A percentile compares a stretch with the other conserved stretches of the same genome.
These are phyloP conservation scores for Leuciscus waleckii DNA, from an alignment of 2,797 vertebrate genomes.

Conservation along the genomic window DNA sequence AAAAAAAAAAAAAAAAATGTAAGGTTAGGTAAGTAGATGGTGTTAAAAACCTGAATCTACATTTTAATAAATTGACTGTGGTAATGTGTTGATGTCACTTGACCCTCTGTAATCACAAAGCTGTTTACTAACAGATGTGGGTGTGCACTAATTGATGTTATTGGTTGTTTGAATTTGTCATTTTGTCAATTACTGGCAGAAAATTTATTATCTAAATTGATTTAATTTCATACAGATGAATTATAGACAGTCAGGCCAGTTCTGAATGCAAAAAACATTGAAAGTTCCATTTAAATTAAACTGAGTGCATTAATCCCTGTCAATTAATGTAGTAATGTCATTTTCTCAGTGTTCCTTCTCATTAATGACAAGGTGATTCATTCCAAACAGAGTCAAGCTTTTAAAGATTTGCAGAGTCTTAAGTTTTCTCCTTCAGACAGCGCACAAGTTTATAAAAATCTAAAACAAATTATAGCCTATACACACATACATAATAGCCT, in stretches of 20 bases:
- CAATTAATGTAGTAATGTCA: constrained; percentile 41
- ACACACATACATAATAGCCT: not conserved
- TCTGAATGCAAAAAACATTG: constrained; percentile 45
- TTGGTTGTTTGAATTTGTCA: constrained; percentile 65
- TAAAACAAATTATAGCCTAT: not conserved
- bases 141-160: constrained; percentile 55
- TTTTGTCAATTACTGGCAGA: constrained; percentile 68
- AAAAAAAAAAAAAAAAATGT: too few relatives aligned
- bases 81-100: constrained; percentile 53
- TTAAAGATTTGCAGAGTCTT: constrained; percentile 20
- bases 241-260: constrained; percentile 31
- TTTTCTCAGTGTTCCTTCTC: constrained; percentile 44
- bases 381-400: constrained; percentile 61
- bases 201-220: constrained; percentile 67
- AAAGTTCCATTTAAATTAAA: constrained; percentile 57
- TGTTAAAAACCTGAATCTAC: constrained; percentile 32
- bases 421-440: not conserved
- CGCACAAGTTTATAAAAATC: not conserved
- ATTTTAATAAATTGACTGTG: constrained; percentile 40
- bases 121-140: constrained; percentile 44
- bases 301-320: constrained; percentile 51
- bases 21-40: constrained; percentile 3
- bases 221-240: constrained; percentile 49
- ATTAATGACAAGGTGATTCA: constrained; percentile 69
- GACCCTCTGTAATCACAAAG: constrained; percentile 52